Evolutionary conservation across 2,888 invertebrate genomes (phyloP).

Genomic region (Hemicrepidius hirtus): DNA sequence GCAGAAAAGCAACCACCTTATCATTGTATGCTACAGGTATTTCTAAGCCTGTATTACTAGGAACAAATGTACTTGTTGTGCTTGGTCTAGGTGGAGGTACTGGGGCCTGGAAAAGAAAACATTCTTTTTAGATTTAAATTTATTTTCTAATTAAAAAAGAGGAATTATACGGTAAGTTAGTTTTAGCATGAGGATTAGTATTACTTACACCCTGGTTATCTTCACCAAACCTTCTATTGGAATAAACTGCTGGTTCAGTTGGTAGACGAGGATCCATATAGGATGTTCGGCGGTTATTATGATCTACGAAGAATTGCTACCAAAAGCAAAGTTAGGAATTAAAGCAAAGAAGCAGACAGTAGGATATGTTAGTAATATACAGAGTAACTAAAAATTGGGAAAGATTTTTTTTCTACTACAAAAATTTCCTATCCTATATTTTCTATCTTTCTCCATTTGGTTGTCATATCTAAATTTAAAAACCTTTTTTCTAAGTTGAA

Average conservation of each 20-base stretch:
- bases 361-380: constrained; percentile 8
- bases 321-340: constrained; percentile 59
- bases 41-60: constrained; percentile 73
- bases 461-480: no score
- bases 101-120: constrained; percentile 76
- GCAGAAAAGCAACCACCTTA: constrained; percentile 95
- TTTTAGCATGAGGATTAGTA: background rate
- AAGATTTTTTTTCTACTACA: no score
- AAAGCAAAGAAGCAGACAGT: constrained; percentile 10
- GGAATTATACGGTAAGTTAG: background rate
- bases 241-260: constrained; percentile 78
- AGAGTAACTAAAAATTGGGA: no score
- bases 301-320: constrained; percentile 95
- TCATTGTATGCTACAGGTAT: constrained; percentile 96
- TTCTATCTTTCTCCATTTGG: no score
- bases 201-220: constrained; percentile 59
- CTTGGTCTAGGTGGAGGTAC: constrained; percentile 83
- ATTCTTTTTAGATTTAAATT: background rate
- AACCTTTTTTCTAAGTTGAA: no score
- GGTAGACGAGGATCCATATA: constrained; percentile 98
- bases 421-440: no score
- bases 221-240: constrained; percentile 57
- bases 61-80: constrained; percentile 73
- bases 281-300: constrained; percentile 93
- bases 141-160: background rate